Evolutionary conservation across 2,113 vertebrate genomes (phyloP), one percentile per base, ranked within the genome.

Genomic region (Arizona elegans): DNA sequence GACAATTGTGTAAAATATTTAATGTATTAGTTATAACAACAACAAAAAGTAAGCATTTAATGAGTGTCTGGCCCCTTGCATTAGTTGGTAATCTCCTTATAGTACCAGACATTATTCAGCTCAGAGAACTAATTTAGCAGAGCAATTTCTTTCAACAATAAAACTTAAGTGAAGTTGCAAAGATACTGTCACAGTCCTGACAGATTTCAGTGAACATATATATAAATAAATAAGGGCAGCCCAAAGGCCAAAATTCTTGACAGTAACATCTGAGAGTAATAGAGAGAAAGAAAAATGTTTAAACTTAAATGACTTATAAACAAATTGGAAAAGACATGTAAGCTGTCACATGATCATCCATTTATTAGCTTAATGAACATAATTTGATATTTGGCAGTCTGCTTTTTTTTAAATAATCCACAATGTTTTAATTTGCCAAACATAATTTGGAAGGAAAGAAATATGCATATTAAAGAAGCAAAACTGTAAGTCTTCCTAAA

Each of bases 151-250:
- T 90, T 54, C 47, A 54, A 88, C 55, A 92, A 38, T 0, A 33
- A 92, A 90, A 38, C 9, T 95, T 55, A 33, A 89, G 94, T 70
- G 65, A 93, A 97, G 92, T 93, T 91, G 70, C 65, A 70, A 95
- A 92, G 87, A 93, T 90, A 93, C 8, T 17, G 87, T 92, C 91
- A 95, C 54, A 7, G 38, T 89, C 38, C 65, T 91, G 91, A 65
- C 24, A 17, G 12, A 2, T 75, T 95, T 94, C 86, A 92, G 93
- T 92, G 94, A 81, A 38, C 95, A 90, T 92, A 93, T 92, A 81
- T 81, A 89, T 92, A 94, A 95, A 95, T 93, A 75, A 33, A 54
- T 92, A 96, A 26, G 38, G 92, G n/a, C 1, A 91, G 23, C 1
- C 52, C 93, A 88, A 33, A 95, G 90, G 70, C 86, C 89, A 12